These are phyloP conservation scores for Timema podura DNA, from an alignment of 2,888 invertebrate genomes.

Conservation along the genomic window DNA sequence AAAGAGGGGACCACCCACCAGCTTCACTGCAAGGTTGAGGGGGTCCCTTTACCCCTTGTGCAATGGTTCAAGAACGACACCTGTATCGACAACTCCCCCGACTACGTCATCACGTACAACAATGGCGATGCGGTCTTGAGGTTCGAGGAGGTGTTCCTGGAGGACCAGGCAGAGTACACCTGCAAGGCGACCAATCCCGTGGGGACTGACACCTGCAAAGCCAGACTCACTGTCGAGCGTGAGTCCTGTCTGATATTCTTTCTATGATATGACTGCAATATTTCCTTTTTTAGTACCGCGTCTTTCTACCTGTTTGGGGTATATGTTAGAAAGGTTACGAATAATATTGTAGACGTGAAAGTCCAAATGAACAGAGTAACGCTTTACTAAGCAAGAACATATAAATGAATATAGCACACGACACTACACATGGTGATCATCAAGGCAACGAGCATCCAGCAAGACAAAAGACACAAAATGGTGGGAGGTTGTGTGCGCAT, in stretches of 20 bases:
- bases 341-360: too few relatives aligned
- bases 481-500: too few relatives aligned
- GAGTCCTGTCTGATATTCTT: slow-evolving; percentile 41
- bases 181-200: slow-evolving; percentile 65
- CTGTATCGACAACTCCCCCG: slow-evolving; percentile 67
- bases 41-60: slow-evolving; percentile 73
- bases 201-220: slow-evolving; percentile 61
- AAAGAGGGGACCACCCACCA: slow-evolving; percentile 61
- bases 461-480: too few relatives aligned
- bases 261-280: too few relatives aligned
- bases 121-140: slow-evolving; percentile 73
- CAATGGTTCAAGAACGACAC: slow-evolving; percentile 71
- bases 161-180: slow-evolving; percentile 66
- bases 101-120: slow-evolving; percentile 73
- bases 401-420: too few relatives aligned
- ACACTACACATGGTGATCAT: too few relatives aligned
- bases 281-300: too few relatives aligned
- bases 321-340: too few relatives aligned
- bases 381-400: too few relatives aligned
- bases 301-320: too few relatives aligned
- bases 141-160: slow-evolving; percentile 62
- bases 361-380: too few relatives aligned
- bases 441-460: too few relatives aligned
- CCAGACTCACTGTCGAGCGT: slow-evolving; percentile 64
- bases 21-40: slow-evolving; percentile 65